These are phyloP conservation scores for Gymnopithys bicolor DNA, from an alignment of 2,797 vertebrate genomes.

Conservation along the genomic window DNA sequence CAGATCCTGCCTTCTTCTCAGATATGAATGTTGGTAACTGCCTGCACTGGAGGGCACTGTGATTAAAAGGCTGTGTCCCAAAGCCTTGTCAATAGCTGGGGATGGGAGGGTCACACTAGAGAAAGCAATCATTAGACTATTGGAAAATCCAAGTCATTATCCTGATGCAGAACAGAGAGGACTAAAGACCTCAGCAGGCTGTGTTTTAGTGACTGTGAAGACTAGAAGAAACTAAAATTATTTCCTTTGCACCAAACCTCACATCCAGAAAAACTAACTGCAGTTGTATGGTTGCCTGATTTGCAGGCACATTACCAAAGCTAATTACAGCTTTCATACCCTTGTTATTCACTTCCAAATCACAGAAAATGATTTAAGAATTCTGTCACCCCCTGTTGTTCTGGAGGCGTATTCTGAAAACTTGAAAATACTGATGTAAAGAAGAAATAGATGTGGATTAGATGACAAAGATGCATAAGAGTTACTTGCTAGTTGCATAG, in stretches of 20 bases:
- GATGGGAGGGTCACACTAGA: neutral
- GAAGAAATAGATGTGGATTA: neutral
- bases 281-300: neutral
- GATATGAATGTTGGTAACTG: neutral
- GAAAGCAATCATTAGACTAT: neutral
- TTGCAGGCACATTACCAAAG: neutral
- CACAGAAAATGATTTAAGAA: neutral
- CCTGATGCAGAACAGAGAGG: neutral
- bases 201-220: neutral
- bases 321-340: conserved; percentile 11
- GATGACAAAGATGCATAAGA: neutral
- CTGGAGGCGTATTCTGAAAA: neutral
- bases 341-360: neutral
- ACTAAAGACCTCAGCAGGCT: neutral
- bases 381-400: neutral
- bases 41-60: neutral
- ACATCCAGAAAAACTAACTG: neutral
- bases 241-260: neutral
- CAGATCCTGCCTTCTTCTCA: neutral
- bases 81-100: neutral
- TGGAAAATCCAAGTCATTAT: neutral
- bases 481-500: neutral
- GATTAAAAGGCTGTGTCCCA: neutral
- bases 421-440: neutral
- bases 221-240: neutral